phyloP scores from a whole-genome alignment of 2,888 invertebrate genomes.

The Parelbella ahira region DNA sequence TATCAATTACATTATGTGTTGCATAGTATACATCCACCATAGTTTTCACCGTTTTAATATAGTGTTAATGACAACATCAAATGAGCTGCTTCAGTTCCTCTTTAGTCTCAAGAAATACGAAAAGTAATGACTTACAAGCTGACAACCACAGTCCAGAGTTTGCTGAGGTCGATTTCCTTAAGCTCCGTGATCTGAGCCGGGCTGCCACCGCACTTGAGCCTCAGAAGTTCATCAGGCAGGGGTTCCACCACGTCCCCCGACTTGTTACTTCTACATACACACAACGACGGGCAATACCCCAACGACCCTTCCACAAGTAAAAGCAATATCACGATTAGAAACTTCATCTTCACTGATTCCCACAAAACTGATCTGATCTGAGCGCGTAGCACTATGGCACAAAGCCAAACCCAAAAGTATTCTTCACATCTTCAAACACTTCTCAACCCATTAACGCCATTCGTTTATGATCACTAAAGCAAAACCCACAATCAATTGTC shows the following conservation, averaged over 20 bases:
- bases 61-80: too few species aligned
- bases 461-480: slow-evolving; percentile 29
- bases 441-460: slow-evolving; percentile 49
- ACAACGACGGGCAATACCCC: slow-evolving; percentile 70
- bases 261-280: slow-evolving; percentile 80
- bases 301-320: slow-evolving; percentile 43
- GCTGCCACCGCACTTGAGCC: slow-evolving; percentile 82
- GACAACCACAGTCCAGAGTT: slow-evolving; percentile 81
- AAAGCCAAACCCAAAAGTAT: slow-evolving; percentile 67
- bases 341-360: slow-evolving; percentile 47
- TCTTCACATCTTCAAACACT: slow-evolving; percentile 74
- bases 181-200: slow-evolving; percentile 81
- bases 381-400: slow-evolving; percentile 55
- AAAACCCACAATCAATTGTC: slow-evolving; percentile 29
- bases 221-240: slow-evolving; percentile 78
- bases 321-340: slow-evolving; percentile 45
- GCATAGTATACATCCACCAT: not conserved
- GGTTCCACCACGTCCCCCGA: slow-evolving; percentile 75
- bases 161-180: slow-evolving; percentile 82
- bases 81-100: too few species aligned
- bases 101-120: too few species aligned
- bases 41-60: too few species aligned
- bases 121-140: slow-evolving; percentile 88
- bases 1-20: too few species aligned
- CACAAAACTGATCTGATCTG: slow-evolving; percentile 8